Evolutionary conservation across 2,113 vertebrate species (phyloP).

Genomic region (Pandion haliaetus): DNA sequence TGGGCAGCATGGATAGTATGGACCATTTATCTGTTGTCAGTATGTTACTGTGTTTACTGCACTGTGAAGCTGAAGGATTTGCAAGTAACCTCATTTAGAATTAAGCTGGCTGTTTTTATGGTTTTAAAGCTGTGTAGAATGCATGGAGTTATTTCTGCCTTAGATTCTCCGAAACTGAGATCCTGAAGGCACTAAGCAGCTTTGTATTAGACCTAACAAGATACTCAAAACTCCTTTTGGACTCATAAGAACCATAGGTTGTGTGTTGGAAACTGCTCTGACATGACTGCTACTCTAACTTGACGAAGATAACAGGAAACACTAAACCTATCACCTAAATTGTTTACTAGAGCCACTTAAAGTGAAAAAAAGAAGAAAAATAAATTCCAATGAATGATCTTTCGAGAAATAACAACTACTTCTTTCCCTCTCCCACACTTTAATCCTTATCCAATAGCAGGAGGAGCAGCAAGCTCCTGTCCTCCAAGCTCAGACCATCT

Average conservation of each 20-base stretch:
- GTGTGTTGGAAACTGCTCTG: neutral
- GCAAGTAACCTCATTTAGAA: neutral
- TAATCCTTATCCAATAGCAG: neutral
- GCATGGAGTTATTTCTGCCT: neutral
- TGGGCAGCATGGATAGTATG: neutral
- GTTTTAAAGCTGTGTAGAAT: neutral
- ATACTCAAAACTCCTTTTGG: neutral
- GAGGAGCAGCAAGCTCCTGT: neutral
- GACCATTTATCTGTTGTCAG: neutral
- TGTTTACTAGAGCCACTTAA: neutral
- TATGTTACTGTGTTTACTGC: neutral
- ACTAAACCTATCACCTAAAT: neutral
- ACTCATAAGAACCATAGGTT: neutral
- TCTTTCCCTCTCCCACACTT: neutral
- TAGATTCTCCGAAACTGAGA: neutral
- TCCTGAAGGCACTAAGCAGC: neutral
- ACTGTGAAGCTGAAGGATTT: neutral
- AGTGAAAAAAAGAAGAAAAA: neutral
- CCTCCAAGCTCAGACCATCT: neutral
- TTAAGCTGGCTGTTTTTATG: neutral
- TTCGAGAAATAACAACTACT: neutral
- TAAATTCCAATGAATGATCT: neutral
- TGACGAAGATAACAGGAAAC: neutral
- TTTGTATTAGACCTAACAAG: neutral
- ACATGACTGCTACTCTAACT: neutral